Base-by-base conservation (phyloP, 1,140 invertebrate genomes). In the Bathynomus jamesi region DNA sequence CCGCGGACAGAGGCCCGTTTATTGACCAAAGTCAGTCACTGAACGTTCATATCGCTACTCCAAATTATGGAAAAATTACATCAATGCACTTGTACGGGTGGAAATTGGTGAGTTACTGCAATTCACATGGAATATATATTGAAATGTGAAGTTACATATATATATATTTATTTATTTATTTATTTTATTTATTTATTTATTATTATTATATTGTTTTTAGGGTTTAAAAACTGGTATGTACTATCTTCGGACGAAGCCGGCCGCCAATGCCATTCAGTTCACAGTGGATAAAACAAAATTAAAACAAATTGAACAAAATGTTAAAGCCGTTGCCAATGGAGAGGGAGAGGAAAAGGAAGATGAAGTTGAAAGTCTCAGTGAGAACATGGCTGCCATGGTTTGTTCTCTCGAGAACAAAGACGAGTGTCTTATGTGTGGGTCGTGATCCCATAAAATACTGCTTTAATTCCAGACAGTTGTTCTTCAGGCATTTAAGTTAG, bases 201-300 rank as follows among this genome's bases (percentile, higher is more conserved):
- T 69, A 53, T 69, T 74, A 24, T 17, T 17, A 4, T 1, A 62
- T 67, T 76, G 75, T 78, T 80, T 81, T 31, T 75, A 91, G 89
- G 92, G 97, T 7, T 85, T 99, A 13, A 99, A 99, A 84, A 99
- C 97, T 29, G 97, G 97, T 40, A 99, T 99, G 95, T 99, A 99
- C 82, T 99, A 99, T 82, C 84, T 99, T 70, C 86, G 97, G 29
- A 99, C 95, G 0, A 98, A 97, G 79, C 94, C 97, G 8, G 96
- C 96, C 5, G 95, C 92, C 2, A 90, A 95, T 81, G 93, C 96
- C 7, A 94, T 99, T 78, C 94, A 99, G 81, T 99, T 99, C 81
- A 99, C 97, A 13, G 94, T 99, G 0, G 95, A 99, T 81, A 98
- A 98, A 80, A 86, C 86, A 0, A 93, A 90, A 81, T 81, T 92